phyloP scores from a whole-genome alignment of 2,113 vertebrate genomes.

The Crotalus helleri region DNA sequence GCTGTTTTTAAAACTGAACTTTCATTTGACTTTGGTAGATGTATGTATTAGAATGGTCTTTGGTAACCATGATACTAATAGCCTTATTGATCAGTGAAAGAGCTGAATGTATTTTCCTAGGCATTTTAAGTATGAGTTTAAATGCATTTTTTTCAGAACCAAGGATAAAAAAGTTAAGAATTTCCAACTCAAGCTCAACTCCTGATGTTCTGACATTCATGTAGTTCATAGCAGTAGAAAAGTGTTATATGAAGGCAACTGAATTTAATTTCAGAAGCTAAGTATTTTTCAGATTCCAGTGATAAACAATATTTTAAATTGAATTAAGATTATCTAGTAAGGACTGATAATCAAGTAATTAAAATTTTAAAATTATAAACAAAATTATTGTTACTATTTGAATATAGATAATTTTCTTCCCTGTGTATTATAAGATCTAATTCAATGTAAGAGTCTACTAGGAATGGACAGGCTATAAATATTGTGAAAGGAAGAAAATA shows the following conservation, averaged over 20 bases:
- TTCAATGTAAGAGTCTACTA: not conserved
- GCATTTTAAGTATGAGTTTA: not conserved
- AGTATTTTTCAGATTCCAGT: not conserved
- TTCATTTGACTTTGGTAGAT: not conserved
- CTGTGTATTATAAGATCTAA: not conserved
- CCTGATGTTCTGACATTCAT: not conserved
- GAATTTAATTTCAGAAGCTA: not conserved
- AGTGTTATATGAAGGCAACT: not conserved
- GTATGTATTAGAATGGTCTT: not conserved
- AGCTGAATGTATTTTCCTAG: not conserved
- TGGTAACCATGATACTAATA: not conserved
- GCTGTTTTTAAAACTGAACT: not conserved
- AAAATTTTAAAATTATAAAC: not conserved
- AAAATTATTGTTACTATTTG: not conserved
- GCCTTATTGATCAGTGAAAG: not conserved
- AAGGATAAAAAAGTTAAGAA: not conserved
- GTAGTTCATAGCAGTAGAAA: not conserved
- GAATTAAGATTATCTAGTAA: not conserved
- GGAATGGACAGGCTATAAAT: not conserved
- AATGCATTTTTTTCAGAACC: not conserved
- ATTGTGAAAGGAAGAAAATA: not conserved
- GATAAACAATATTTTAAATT: not conserved
- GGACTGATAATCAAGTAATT: not conserved
- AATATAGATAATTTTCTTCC: not conserved
- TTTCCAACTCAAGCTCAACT: not conserved